Conservation (phyloP, 2,888 invertebrate species). For the Phyllotreta striolata region DNA sequence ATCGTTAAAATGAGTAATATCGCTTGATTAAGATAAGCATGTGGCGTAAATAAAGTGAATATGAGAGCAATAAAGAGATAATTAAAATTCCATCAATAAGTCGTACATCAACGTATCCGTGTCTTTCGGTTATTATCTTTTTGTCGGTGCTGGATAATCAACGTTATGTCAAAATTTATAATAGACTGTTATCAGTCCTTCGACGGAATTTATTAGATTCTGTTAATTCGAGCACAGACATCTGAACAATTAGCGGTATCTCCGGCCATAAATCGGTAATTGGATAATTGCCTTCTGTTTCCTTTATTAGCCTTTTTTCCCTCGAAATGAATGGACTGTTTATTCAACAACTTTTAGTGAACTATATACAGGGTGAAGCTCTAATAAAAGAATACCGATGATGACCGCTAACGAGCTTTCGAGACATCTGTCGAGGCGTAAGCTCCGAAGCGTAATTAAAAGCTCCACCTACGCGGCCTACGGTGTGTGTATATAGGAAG, state of each 20-base stretch:
- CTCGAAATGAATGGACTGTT: constrained; percentile 1
- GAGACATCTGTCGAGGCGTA: no score
- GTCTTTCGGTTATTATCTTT: constrained; percentile 14
- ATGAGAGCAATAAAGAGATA: constrained; percentile 20
- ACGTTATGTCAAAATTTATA: constrained; percentile 40
- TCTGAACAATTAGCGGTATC: constrained; percentile 43
- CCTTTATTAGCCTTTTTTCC: constrained; percentile 24
- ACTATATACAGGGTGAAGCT: not conserved
- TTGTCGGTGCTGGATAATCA: constrained; percentile 18
- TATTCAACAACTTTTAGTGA: not conserved
- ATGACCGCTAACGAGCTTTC: no score
- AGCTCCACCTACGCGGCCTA: constrained; percentile 57
- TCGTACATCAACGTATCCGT: constrained; percentile 14
- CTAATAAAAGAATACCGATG: no score
- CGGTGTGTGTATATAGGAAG: constrained; percentile 43
- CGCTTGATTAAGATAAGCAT: no score
- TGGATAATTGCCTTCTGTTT: constrained; percentile 31
- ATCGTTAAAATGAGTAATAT: no score
- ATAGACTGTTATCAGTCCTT: constrained; percentile 34
- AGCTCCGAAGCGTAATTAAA: constrained; percentile 56
- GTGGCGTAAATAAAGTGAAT: constrained; percentile 16
- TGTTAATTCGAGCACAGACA: constrained; percentile 42
- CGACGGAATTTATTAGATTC: constrained; percentile 34
- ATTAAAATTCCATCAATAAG: constrained; percentile 13
- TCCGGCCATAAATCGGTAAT: constrained; percentile 34